These are phyloP conservation scores for Drosophila setifemur DNA, from an alignment of 1,140 invertebrate species.

Conservation along the genomic window DNA sequence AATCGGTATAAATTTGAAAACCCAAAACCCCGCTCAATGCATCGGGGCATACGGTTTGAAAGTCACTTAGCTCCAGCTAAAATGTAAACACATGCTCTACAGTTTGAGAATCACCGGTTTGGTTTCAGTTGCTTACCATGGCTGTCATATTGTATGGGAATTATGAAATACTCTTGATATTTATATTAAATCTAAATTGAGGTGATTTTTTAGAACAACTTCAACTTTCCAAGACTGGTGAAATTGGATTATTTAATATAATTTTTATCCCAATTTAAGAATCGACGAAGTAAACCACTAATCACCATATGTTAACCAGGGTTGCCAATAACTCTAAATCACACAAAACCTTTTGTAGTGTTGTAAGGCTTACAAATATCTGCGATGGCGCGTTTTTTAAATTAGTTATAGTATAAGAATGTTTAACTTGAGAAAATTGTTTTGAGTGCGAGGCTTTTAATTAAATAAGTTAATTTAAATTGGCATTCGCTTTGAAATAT, in stretches of 20 bases:
- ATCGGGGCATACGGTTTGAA: conserved; percentile 15
- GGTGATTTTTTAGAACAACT: too few species aligned
- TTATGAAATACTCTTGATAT: neutral
- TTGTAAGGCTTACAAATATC: neutral
- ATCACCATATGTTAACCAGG: neutral
- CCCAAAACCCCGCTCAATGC: conserved; percentile 36
- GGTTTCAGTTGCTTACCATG: conserved; percentile 34
- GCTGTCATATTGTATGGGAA: neutral
- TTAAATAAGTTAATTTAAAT: too few species aligned
- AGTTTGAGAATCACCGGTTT: neutral
- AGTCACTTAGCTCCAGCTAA: conserved; percentile 25
- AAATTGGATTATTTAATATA: too few species aligned
- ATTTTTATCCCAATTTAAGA: too few species aligned
- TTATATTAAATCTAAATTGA: too few species aligned
- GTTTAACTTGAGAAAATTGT: too few species aligned
- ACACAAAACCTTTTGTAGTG: neutral
- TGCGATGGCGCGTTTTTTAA: neutral
- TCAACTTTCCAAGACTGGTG: too few species aligned
- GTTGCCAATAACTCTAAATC: neutral
- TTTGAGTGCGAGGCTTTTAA: too few species aligned
- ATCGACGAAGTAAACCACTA: too few species aligned
- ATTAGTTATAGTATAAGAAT: too few species aligned
- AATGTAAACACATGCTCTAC: neutral
- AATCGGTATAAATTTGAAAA: conserved; percentile 44
- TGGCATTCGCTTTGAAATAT: too few species aligned